Conservation (phyloP, 2,797 vertebrate species). For the Ataeniobius toweri region DNA sequence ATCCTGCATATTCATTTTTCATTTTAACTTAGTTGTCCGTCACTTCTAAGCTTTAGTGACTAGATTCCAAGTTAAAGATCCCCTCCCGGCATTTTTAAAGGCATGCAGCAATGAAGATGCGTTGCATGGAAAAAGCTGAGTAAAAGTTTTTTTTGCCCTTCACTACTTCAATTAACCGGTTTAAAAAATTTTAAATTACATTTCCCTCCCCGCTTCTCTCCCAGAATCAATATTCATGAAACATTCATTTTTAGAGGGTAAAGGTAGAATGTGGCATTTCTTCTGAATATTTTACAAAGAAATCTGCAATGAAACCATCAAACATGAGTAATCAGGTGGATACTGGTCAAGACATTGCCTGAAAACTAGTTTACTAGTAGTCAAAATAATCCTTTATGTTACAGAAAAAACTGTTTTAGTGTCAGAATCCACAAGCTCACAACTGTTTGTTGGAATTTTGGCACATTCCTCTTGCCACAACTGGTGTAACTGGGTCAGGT, state of each 20-base stretch:
- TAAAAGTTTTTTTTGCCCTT: background rate
- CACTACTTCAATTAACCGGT: conserved; percentile 25
- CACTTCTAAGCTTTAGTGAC: conserved; percentile 24
- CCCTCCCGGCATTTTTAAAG: conserved; percentile 26
- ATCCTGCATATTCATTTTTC: conserved; percentile 33
- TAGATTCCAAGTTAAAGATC: conserved; percentile 28
- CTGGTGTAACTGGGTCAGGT: background rate
- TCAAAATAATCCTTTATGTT: background rate
- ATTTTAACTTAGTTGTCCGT: conserved; percentile 28
- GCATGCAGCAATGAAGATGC: conserved; percentile 20
- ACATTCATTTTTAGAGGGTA: conserved; percentile 11
- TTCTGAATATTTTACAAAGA: background rate
- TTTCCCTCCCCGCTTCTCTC: conserved; percentile 16
- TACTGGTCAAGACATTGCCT: background rate
- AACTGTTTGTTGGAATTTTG: background rate
- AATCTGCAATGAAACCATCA: background rate
- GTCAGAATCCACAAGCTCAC: background rate
- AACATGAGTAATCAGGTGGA: conserved; percentile 3
- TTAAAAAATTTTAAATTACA: conserved; percentile 17
- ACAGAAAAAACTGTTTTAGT: background rate
- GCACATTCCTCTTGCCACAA: background rate
- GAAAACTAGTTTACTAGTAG: conserved; percentile 11
- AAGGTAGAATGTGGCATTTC: conserved; percentile 1
- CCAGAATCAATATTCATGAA: conserved; percentile 31
- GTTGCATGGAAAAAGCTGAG: conserved; percentile 9